Evolutionary conservation across 2,113 vertebrate species (phyloP).

Genomic region (Ivindomyrus marchei): DNA sequence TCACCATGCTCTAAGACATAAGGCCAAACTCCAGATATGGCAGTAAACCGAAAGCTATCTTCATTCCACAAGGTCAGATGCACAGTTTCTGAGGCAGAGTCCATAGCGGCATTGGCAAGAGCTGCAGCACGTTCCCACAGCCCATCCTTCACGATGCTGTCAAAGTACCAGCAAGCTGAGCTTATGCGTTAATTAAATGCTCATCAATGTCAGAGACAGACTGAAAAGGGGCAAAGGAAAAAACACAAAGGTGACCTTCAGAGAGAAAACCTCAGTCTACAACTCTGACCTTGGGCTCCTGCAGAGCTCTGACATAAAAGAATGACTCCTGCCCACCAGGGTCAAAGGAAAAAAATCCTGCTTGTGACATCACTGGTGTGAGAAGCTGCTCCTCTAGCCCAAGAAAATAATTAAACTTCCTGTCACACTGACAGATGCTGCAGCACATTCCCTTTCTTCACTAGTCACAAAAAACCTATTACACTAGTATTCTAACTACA

Average conservation of each 20-base stretch:
- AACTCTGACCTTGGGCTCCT: constrained; percentile 29
- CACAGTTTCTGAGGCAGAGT: neutral
- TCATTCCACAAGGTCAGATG: neutral
- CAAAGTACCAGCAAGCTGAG: neutral
- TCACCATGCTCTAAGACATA: neutral
- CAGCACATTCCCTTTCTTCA: neutral
- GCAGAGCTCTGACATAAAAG: neutral
- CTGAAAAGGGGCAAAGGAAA: neutral
- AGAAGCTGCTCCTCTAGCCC: neutral
- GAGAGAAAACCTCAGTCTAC: neutral
- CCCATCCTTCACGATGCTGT: neutral
- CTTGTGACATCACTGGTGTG: neutral
- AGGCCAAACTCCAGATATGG: neutral
- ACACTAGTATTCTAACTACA: neutral
- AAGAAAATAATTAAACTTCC: neutral
- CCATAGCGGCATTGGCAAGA: neutral
- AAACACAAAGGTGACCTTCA: neutral
- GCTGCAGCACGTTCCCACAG: neutral
- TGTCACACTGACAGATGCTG: neutral
- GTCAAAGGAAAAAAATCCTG: neutral
- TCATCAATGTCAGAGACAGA: neutral
- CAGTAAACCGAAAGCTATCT: neutral
- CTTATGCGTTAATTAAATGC: neutral
- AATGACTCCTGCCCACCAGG: neutral
- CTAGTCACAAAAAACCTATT: neutral